Evolutionary conservation across 2,113 vertebrate genomes (phyloP).

Genomic region (Eleginops maclovinus): DNA sequence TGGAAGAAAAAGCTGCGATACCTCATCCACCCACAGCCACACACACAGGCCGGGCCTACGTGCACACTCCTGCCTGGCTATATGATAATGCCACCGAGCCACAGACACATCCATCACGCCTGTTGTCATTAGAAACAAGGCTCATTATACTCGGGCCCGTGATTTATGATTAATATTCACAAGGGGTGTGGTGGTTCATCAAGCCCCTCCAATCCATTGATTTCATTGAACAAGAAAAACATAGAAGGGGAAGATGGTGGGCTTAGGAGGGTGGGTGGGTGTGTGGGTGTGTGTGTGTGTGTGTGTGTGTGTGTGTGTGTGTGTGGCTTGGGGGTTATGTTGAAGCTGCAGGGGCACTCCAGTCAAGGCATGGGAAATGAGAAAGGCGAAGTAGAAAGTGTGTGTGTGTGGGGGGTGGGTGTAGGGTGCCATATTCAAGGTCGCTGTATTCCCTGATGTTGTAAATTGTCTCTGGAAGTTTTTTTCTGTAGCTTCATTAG

Average conservation of each 20-base stretch:
- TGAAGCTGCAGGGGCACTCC: slow-evolving; percentile 46
- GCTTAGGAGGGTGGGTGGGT: slow-evolving; percentile 4
- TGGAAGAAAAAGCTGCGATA: slow-evolving; percentile 39
- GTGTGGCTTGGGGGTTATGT: slow-evolving; percentile 1
- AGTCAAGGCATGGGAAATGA: slow-evolving; percentile 49
- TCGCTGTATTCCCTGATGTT: slow-evolving; percentile 42
- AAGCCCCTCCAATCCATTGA: slow-evolving; percentile 68
- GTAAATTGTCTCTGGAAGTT: slow-evolving; percentile 73
- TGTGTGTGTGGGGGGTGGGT: not conserved
- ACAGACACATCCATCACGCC: slow-evolving; percentile 73
- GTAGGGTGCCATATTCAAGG: slow-evolving; percentile 60
- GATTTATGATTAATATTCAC: slow-evolving; percentile 77
- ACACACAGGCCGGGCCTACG: slow-evolving; percentile 19
- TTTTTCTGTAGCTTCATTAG: slow-evolving; percentile 77
- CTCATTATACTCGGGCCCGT: slow-evolving; percentile 69
- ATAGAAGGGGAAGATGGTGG: slow-evolving; percentile 1
- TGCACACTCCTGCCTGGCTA: slow-evolving; percentile 35
- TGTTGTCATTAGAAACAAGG: slow-evolving; percentile 75
- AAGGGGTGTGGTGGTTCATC: slow-evolving; percentile 65
- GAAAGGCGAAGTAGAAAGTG: slow-evolving; percentile 45
- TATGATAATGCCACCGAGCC: slow-evolving; percentile 57
- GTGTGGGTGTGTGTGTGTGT: not conserved
- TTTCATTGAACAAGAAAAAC: slow-evolving; percentile 56
- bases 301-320: not conserved
- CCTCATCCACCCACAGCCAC: slow-evolving; percentile 53